These are phyloP conservation scores for Prochilodus magdalenae DNA, from an alignment of 2,113 vertebrate species.

Conservation along the genomic window DNA sequence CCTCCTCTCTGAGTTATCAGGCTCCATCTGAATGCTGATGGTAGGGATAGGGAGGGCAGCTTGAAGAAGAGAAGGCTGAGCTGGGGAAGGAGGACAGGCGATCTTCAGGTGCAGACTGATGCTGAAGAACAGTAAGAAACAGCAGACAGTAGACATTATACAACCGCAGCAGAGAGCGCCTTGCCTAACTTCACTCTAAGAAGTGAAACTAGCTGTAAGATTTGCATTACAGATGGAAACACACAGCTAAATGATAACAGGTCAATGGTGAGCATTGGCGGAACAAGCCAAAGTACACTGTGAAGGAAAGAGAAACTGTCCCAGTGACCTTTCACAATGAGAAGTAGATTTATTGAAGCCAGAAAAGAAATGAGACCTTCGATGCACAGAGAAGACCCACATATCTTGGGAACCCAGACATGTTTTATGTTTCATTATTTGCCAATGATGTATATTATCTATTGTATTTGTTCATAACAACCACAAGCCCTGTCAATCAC, in stretches of 20 bases:
- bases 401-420: no score
- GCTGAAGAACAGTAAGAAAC: conserved; percentile 68
- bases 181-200: background rate
- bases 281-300: background rate
- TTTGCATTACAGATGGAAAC: background rate
- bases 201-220: background rate
- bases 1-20: conserved; percentile 78
- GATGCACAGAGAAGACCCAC: no score
- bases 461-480: background rate
- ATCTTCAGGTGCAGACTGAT: conserved; percentile 92
- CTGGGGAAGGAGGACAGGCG: conserved; percentile 83
- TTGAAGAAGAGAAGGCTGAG: conserved; percentile 70
- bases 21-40: conserved; percentile 87
- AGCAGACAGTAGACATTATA: background rate
- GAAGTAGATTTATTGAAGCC: background rate
- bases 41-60: conserved; percentile 75
- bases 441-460: background rate
- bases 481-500: background rate
- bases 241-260: background rate
- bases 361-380: no score
- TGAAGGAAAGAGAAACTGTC: background rate
- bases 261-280: background rate
- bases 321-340: background rate
- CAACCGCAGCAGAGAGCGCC: background rate
- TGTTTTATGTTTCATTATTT: background rate